These are phyloP conservation scores for Urocolius indicus DNA, from an alignment of 2,113 vertebrate species.

Conservation along the genomic window DNA sequence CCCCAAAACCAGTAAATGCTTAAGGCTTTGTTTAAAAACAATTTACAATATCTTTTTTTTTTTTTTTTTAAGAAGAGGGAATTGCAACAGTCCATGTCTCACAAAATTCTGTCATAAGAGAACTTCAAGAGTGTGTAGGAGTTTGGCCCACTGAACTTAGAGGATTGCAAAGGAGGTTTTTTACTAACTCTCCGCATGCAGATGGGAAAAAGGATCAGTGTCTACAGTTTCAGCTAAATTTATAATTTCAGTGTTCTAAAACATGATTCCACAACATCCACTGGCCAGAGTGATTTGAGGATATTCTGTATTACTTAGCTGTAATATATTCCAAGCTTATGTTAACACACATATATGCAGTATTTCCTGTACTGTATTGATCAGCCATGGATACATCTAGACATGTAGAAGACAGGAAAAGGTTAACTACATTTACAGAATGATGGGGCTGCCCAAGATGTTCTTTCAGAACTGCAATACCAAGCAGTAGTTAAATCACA, in stretches of 20 bases:
- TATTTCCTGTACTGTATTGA: not conserved
- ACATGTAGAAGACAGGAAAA: not conserved
- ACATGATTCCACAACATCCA: not conserved
- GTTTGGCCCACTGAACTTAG: not conserved
- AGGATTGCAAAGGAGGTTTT: not conserved
- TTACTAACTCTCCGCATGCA: not conserved
- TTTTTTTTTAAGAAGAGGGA: conserved; percentile 8
- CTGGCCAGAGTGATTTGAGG: not conserved
- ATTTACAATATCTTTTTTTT: not conserved
- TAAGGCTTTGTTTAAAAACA: conserved; percentile 20
- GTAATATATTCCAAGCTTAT: not conserved
- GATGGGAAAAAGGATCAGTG: not conserved
- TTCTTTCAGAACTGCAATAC: not conserved
- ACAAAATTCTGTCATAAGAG: not conserved
- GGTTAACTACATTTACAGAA: not conserved
- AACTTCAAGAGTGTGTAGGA: not conserved
- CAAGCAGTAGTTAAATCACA: not conserved
- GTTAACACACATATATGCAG: not conserved
- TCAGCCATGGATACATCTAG: not conserved
- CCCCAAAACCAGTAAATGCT: not conserved
- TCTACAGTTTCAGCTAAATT: not conserved
- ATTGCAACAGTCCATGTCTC: not conserved
- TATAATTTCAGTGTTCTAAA: not conserved
- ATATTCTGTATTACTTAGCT: not conserved
- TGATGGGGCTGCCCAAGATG: not conserved